phyloP scores from a whole-genome alignment of 2,113 vertebrate genomes.

The Cinclus cinclus region DNA sequence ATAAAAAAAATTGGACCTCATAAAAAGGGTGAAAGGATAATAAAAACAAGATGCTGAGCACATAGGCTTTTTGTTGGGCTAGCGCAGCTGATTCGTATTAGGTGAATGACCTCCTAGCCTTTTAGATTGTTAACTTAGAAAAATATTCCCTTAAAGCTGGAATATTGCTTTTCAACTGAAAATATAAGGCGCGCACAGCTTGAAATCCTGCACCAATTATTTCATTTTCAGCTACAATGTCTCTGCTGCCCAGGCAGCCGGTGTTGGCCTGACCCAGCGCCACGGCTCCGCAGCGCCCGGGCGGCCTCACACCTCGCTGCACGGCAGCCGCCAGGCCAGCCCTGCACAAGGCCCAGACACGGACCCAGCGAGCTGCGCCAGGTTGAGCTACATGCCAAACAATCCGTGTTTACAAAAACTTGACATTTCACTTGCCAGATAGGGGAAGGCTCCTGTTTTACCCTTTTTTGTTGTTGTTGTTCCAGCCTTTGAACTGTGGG shows the following conservation, averaged over 20 bases:
- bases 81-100: slow-evolving; percentile 81
- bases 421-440: neutral
- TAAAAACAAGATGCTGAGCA: slow-evolving; percentile 81
- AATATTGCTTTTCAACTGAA: slow-evolving; percentile 78
- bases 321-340: neutral
- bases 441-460: neutral
- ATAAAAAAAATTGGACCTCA: slow-evolving; percentile 79
- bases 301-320: neutral
- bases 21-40: slow-evolving; percentile 84
- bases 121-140: slow-evolving; percentile 82
- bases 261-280: neutral
- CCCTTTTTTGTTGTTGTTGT: neutral
- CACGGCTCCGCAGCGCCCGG: neutral
- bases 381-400: neutral
- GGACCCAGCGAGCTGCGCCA: neutral
- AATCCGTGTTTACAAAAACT: neutral
- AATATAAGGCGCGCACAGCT: slow-evolving; percentile 66
- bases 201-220: slow-evolving; percentile 56
- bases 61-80: slow-evolving; percentile 80
- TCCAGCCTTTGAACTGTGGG: neutral
- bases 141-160: slow-evolving; percentile 83
- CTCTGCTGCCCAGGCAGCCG: neutral
- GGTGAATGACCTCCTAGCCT: slow-evolving; percentile 80
- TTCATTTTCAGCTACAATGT: slow-evolving; percentile 57
- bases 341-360: neutral